These are phyloP conservation scores for Picathartes gymnocephalus DNA, from an alignment of 2,113 vertebrate species.

Conservation along the genomic window DNA sequence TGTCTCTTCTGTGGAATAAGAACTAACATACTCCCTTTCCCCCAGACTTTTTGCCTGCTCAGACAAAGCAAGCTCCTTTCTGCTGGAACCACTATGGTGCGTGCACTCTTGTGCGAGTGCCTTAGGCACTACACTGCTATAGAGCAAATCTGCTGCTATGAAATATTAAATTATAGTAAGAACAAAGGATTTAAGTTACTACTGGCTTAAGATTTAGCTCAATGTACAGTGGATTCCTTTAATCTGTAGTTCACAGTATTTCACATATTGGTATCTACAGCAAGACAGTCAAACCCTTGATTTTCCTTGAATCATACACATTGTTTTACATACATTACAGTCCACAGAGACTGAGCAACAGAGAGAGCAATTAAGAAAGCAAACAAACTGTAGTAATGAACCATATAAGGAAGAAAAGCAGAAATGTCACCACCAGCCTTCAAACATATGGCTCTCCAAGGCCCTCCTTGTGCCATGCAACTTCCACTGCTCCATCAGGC, in stretches of 20 bases:
- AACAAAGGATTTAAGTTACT: neutral
- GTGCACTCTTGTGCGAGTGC: neutral
- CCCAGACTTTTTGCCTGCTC: neutral
- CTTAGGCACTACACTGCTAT: neutral
- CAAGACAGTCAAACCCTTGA: neutral
- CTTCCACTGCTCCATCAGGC: slow-evolving; percentile 17
- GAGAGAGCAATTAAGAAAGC: slow-evolving; percentile 31
- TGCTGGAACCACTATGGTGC: neutral
- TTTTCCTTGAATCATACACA: neutral
- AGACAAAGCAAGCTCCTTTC: neutral
- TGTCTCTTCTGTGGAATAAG: neutral
- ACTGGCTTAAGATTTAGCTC: neutral
- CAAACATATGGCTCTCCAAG: slow-evolving; percentile 31
- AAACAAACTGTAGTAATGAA: slow-evolving; percentile 8
- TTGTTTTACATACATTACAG: neutral
- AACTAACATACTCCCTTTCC: neutral
- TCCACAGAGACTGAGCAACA: neutral
- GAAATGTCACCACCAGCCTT: slow-evolving; percentile 12
- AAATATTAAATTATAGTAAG: neutral
- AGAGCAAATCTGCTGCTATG: neutral
- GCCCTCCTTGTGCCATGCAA: neutral
- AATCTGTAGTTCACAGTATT: neutral
- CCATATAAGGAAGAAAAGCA: slow-evolving; percentile 32
- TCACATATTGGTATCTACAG: neutral
- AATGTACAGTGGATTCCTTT: neutral